Percentiles rank a stretch among this genome's conserved stretches.
phyloP scores from a whole-genome alignment of 2,113 vertebrate genomes.

The Dasyprocta punctata region DNA sequence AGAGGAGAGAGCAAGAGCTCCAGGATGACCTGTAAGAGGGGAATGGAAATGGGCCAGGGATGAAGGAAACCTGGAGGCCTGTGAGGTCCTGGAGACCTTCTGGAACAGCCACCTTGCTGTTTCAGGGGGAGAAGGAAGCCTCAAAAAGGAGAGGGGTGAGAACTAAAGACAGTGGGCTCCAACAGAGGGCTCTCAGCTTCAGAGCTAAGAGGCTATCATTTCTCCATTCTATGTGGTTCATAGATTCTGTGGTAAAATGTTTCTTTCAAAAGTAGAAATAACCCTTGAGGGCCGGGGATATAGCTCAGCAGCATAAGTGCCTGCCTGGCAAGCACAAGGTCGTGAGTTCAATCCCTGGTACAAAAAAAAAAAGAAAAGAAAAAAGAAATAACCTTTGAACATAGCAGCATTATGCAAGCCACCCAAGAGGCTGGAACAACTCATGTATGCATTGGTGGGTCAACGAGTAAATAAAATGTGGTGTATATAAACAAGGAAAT shows the following conservation, averaged over 20 bases:
- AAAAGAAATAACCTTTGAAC: too few species aligned
- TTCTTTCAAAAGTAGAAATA: too few species aligned
- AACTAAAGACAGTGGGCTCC: background rate
- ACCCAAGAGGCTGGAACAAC: background rate
- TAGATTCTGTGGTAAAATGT: background rate
- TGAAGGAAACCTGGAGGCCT: background rate
- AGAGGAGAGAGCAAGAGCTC: background rate
- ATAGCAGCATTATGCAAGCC: background rate
- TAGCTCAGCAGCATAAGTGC: too few species aligned
- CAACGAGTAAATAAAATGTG: background rate
- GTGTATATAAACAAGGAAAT: background rate
- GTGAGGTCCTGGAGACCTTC: background rate
- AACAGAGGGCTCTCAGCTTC: too few species aligned
- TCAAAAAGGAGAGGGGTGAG: background rate
- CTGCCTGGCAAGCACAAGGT: too few species aligned
- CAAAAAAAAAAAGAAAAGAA: too few species aligned
- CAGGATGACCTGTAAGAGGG: background rate
- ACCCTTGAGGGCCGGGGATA: too few species aligned
- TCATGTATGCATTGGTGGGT: background rate
- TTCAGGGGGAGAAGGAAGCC: background rate
- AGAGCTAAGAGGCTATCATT: background rate
- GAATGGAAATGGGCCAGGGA: background rate
- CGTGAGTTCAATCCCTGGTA: too few species aligned
- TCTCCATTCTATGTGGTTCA: background rate
- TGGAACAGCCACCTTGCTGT: background rate